Percentiles rank a stretch among this genome's conserved stretches.
Evolutionary conservation across 64 coral and sea anemone genomes (phyloP).

Genomic region (Stichodactyla helianthus): DNA sequence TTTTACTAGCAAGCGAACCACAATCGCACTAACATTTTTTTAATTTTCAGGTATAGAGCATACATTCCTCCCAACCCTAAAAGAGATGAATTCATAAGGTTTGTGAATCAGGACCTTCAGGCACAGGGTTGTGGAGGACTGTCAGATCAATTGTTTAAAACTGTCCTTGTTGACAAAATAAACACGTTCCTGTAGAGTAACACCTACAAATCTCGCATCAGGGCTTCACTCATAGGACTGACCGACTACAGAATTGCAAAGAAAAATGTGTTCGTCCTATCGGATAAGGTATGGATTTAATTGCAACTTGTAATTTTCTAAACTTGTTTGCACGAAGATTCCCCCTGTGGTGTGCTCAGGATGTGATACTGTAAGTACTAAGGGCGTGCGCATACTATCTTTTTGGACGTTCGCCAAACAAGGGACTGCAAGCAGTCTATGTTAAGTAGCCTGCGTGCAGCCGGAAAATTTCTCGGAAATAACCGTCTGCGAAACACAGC

Average conservation of each 20-base stretch:
- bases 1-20: too few species aligned
- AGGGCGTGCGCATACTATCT: too few species aligned
- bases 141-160: slow-evolving; percentile 1
- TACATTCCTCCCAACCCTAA: slow-evolving; percentile 20
- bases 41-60: slow-evolving; percentile 15
- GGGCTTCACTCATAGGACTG: background rate
- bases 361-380: too few species aligned
- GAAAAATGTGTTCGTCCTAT: slow-evolving; percentile 10
- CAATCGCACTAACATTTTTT: too few species aligned
- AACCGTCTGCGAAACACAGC: too few species aligned
- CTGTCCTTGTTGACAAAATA: slow-evolving; percentile 5
- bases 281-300: background rate
- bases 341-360: too few species aligned
- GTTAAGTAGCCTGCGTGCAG: too few species aligned
- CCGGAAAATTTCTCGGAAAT: too few species aligned
- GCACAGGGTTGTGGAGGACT: slow-evolving; percentile 2
- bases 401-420: too few species aligned
- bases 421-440: too few species aligned
- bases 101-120: background rate
- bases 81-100: slow-evolving; percentile 18
- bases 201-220: background rate
- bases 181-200: background rate
- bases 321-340: too few species aligned
- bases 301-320: too few species aligned
- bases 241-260: background rate